Evolutionary conservation across 2,888 invertebrate genomes (phyloP), one percentile per base, ranked within the genome.

Genomic region (Pristionchus arcanus): DNA sequence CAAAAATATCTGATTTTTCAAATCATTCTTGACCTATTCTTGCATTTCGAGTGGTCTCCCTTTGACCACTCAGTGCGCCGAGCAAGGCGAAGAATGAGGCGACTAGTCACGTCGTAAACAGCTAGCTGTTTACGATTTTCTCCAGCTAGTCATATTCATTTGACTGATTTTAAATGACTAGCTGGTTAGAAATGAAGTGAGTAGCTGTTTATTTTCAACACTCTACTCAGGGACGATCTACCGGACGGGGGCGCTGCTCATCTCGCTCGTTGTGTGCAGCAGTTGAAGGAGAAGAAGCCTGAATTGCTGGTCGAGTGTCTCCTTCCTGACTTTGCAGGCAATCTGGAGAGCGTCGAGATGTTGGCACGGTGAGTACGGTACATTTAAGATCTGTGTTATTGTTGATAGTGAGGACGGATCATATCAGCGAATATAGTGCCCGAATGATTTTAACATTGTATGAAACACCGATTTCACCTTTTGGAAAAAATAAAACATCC

Each of bases 271-370:
- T 99, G 98, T 63, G 98, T 98, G 0, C 96, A 95, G 92, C 97
- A 97, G 96, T 97, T 98, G 59, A 98, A 98, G 95, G 96, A 95
- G 94, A 96, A 97, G 97, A 97, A 93, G 95, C 96, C 97, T 19
- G 97, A 97, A 91, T 97, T 99, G 92, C 96, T 98, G 91, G 98
- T 99, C 0, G 99, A 99, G 96, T 98, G 98, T 94, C 96, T 99
- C 66, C 98, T 98, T 21, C 99, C 99, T 0, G 99, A 99, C 96
- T 99, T 99, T 96, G 96, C 97, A 83, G 99, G 98, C 0, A 96
- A 97, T 95, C 95, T 97, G 85, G 96, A 96, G 11, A 97, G 97
- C 93, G 97, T 99, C 0, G 91, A 93, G 59, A 55, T 90, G 63
- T 55, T 93, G 74, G 91, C 92, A 11, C 91, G 42, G 91, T 96